These are phyloP conservation scores for Eurytoma californica DNA, from an alignment of 2,888 invertebrate species.

Conservation along the genomic window DNA sequence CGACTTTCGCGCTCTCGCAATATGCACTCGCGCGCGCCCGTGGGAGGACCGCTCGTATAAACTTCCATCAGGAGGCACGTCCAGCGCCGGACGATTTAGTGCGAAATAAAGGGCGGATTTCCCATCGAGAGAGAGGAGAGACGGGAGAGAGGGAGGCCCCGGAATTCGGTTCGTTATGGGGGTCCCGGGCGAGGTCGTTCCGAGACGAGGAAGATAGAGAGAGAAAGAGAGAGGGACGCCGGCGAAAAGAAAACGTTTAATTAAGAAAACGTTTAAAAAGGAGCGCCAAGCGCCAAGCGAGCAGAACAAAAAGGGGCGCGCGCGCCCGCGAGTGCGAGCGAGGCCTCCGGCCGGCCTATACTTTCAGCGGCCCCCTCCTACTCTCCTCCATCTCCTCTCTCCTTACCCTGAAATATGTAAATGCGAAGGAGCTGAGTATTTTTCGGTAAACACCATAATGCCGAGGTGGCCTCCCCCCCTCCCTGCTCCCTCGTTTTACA, in stretches of 20 bases:
- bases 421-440: conserved; percentile 31
- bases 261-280: conserved; percentile 54
- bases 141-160: not conserved
- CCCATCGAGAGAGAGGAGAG: conserved; percentile 49
- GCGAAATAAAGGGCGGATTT: conserved; percentile 61
- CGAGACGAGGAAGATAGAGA: not conserved
- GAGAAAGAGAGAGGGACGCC: conserved; percentile 13
- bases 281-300: conserved; percentile 32
- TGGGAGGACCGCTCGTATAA: conserved; percentile 39
- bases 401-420: conserved; percentile 49
- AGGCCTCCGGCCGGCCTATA: conserved; percentile 27
- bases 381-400: not conserved
- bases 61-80: conserved; percentile 62
- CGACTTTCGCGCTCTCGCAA: conserved; percentile 35
- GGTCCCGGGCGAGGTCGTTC: too few relatives aligned
- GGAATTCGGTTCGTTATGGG: too few relatives aligned
- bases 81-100: conserved; percentile 59
- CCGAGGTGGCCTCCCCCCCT: not conserved
- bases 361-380: conserved; percentile 5
- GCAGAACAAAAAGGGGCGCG: conserved; percentile 34
- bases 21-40: not conserved
- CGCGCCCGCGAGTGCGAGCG: not conserved
- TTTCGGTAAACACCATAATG: conserved; percentile 3
- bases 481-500: not conserved
- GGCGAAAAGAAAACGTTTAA: conserved; percentile 52